Evolutionary conservation across 2,888 invertebrate species (phyloP).

Genomic region (Zygaena filipendulae): DNA sequence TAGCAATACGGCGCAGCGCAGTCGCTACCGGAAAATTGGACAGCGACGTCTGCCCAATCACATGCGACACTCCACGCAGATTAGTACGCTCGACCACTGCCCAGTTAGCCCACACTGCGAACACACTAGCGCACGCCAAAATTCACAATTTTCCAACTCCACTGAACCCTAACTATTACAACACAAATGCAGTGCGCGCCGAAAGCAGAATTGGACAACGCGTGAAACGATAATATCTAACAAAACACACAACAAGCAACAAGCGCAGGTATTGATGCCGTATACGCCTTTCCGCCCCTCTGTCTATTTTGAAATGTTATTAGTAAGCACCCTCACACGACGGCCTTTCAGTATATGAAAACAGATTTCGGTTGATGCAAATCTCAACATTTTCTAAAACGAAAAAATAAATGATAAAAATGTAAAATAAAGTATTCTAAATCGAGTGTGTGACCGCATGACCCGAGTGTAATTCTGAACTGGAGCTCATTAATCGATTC

Average conservation of each 20-base stretch:
- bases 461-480: constrained; percentile 26
- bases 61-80: constrained; percentile 64
- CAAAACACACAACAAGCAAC: no score
- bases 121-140: constrained; percentile 24
- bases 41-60: constrained; percentile 61
- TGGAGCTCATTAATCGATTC: constrained; percentile 40
- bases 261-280: constrained; percentile 37
- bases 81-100: constrained; percentile 55
- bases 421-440: no score
- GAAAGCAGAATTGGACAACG: constrained; percentile 39
- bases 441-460: constrained; percentile 19
- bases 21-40: constrained; percentile 62
- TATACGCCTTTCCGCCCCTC: constrained; percentile 41
- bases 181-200: no score
- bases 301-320: constrained; percentile 27
- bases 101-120: constrained; percentile 33
- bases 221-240: no score
- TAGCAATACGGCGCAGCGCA: constrained; percentile 27
- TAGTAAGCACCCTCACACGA: no score
- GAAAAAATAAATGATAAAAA: no score
- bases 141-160: constrained; percentile 40
- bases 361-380: no score
- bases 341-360: no score
- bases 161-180: constrained; percentile 35
- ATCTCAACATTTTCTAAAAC: no score